Base-by-base conservation (phyloP, 1,140 invertebrate genomes). In the Diorhabda carinulata region DNA sequence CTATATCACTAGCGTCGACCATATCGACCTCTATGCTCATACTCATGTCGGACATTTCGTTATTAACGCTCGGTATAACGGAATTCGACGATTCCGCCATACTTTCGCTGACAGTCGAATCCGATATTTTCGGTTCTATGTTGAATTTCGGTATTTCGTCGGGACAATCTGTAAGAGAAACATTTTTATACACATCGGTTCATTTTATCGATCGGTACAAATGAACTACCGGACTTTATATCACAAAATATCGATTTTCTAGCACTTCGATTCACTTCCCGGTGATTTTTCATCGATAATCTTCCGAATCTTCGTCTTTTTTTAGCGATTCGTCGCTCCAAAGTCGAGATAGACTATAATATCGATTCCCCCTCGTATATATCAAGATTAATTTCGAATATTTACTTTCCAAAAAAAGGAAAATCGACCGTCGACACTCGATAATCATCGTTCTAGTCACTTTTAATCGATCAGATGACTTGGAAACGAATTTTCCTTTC, bases 21-120 rank as follows among this genome's bases (percentile, higher is more conserved):
- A 85, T 84, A 78, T 84, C 83, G 4, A 84, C 81, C 79, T 84
- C 83, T 9, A 83, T 82, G 58, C 79, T 82, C 78, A 84, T 81
- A 45, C 83, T 77, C 5, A 82, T 82, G 69, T 81, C 82, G 78
- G 25, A 82, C 77, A 65, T 79, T 77, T 63, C 47, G 57, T 56
- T 62, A 83, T 74, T 75, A 81, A 83, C 65, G 80, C 79, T 45
- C 70, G 76, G 4, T 76, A 63, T 6, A 68, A 72, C 45, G 70
- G 68, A 58, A 68, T 25, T 62, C 65, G 69, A 45, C 40, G 70
- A 43, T 10, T 57, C 75, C 41, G 73, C 52, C 64, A 71, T 78
- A 61, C 79, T 78, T 25, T 68, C 52, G 3, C 70, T 25, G 68
- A 78, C 74, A n/a, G 57, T 57, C 40, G 25, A 61, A 66, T 73